phyloP scores from a whole-genome alignment of 2,888 invertebrate genomes.

The Polydrusus cervinus region DNA sequence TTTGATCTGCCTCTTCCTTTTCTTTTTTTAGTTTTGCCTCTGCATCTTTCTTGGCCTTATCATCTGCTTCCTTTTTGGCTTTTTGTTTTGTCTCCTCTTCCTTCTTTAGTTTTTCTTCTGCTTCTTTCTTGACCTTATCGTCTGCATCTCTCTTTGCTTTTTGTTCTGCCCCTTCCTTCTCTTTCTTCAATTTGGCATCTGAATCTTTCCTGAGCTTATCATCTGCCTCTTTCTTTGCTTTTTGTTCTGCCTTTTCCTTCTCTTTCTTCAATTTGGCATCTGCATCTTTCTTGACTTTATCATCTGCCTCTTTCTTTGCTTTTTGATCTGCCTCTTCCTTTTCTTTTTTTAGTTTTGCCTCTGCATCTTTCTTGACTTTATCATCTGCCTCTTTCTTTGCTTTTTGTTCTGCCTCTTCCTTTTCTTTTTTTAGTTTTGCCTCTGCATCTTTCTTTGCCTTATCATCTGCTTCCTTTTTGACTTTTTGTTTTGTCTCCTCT shows the following conservation, averaged over 20 bases:
- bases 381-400: constrained; percentile 55
- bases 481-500: constrained; percentile 56
- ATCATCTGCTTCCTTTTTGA: constrained; percentile 55
- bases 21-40: constrained; percentile 31
- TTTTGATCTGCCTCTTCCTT: constrained; percentile 32
- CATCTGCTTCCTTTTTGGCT: constrained; percentile 49
- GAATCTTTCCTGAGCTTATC: constrained; percentile 55
- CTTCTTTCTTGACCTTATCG: constrained; percentile 47
- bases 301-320: constrained; percentile 48
- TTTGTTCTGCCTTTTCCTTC: constrained; percentile 50
- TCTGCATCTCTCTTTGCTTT: constrained; percentile 50
- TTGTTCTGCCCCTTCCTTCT: constrained; percentile 30
- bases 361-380: constrained; percentile 55
- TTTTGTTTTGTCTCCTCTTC: constrained; percentile 43
- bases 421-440: constrained; percentile 46
- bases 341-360: constrained; percentile 55
- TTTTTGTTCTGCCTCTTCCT: constrained; percentile 52
- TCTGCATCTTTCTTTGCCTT: constrained; percentile 61
- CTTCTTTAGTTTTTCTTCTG: constrained; percentile 44
- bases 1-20: constrained; percentile 54
- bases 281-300: constrained; percentile 53
- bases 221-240: constrained; percentile 44
- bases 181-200: constrained; percentile 54
- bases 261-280: constrained; percentile 55
- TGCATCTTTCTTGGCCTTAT: constrained; percentile 48